phyloP scores from a whole-genome alignment of 2,113 vertebrate genomes.

The Felis chaus region DNA sequence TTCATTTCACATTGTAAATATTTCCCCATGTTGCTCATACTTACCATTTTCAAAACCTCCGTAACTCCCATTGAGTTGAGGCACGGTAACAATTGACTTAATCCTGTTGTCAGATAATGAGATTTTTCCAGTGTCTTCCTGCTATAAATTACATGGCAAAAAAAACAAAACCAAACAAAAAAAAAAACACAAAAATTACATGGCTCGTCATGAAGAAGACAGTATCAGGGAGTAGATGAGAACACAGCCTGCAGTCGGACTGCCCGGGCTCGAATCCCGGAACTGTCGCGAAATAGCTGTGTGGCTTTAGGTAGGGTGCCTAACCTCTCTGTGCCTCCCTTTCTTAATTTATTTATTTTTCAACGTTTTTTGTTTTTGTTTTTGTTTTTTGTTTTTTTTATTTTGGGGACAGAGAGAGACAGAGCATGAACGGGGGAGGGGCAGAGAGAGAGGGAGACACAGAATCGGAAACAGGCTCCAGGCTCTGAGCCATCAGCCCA shows the following conservation, averaged over 20 bases:
- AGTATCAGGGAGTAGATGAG: neutral
- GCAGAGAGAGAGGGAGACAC: too few species aligned
- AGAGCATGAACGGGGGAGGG: too few species aligned
- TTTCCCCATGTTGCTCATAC: neutral
- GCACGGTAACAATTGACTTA: fast-evolving
- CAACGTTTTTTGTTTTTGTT: too few species aligned
- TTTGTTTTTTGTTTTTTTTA: too few species aligned
- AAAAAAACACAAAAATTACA: too few species aligned
- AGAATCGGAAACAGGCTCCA: too few species aligned
- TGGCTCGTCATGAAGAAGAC: neutral
- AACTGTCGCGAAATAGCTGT: neutral
- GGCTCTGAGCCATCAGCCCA: too few species aligned
- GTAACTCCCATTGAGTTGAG: fast-evolving
- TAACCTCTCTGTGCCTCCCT: neutral
- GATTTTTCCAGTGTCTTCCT: neutral
- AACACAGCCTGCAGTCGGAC: neutral
- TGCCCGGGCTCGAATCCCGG: fast-evolving
- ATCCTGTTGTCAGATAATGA: neutral
- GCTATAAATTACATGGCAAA: fast-evolving
- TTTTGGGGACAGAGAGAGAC: too few species aligned
- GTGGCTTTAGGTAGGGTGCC: neutral
- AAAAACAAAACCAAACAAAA: too few species aligned
- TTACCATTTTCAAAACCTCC: neutral
- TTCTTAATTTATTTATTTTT: neutral
- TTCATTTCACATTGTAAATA: neutral